Percentiles rank a stretch among this genome's conserved stretches.
phyloP scores from a whole-genome alignment of 2,888 invertebrate species.

The Andrena dorsata region DNA sequence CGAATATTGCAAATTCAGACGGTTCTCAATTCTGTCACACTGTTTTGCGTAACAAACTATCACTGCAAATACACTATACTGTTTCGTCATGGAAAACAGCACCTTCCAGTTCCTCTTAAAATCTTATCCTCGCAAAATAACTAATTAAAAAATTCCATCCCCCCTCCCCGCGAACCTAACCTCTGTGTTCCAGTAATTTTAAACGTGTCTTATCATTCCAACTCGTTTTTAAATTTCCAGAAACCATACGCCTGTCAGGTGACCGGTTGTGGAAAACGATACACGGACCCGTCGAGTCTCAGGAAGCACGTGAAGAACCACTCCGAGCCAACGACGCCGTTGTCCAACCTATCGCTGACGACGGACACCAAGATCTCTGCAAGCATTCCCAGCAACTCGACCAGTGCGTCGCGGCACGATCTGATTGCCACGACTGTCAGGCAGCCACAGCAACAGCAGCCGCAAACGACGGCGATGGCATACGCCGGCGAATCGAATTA shows the following conservation, averaged over 20 bases:
- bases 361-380: constrained; percentile 47
- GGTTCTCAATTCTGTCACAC: background rate
- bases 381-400: background rate
- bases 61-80: too few species aligned
- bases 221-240: constrained; percentile 85
- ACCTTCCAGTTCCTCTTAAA: too few species aligned
- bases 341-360: constrained; percentile 43
- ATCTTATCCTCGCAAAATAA: too few species aligned
- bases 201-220: background rate
- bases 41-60: background rate
- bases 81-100: too few species aligned
- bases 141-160: too few species aligned
- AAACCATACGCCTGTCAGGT: constrained; percentile 97
- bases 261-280: constrained; percentile 94
- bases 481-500: constrained; percentile 52
- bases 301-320: constrained; percentile 97
- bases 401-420: constrained; percentile 29
- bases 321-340: constrained; percentile 68
- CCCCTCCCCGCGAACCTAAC: too few species aligned
- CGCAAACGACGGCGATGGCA: constrained; percentile 35
- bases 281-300: constrained; percentile 97
- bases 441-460: constrained; percentile 46
- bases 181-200: background rate
- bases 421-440: constrained; percentile 37
- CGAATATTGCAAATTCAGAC: background rate